A percentile compares a stretch with the other conserved stretches of the same genome.
phyloP scores from a whole-genome alignment of 2,113 vertebrate species.

The Bufo gargarizans region DNA sequence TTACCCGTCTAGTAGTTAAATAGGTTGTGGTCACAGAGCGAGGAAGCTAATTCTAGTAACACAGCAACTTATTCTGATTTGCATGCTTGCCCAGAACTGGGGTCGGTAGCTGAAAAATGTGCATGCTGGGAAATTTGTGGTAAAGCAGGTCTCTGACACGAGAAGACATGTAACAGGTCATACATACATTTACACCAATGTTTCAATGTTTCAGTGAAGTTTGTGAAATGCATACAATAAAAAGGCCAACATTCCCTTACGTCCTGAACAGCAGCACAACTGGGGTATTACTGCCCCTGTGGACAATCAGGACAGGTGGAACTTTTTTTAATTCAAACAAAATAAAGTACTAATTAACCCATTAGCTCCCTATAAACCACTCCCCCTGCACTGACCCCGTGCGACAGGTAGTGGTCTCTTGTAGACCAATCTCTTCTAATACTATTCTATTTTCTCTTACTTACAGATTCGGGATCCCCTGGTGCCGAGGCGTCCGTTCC shows the following conservation, averaged over 20 bases:
- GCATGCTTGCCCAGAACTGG: not conserved
- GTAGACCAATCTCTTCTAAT: no score
- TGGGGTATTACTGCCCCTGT: no score
- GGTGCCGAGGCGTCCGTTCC: no score
- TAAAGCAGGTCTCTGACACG: not conserved
- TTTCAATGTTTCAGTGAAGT: not conserved
- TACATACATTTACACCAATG: not conserved
- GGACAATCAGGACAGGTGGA: no score
- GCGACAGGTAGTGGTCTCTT: no score
- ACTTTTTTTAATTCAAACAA: no score
- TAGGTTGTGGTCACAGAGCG: constrained; percentile 10
- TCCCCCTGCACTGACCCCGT: no score
- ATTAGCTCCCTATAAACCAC: no score
- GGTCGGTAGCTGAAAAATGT: not conserved
- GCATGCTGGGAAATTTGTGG: constrained; percentile 3
- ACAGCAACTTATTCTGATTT: not conserved
- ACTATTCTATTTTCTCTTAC: no score
- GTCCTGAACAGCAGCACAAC: no score
- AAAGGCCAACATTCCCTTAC: not conserved
- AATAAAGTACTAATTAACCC: no score
- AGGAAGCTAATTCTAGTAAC: not conserved
- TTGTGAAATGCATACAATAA: not conserved
- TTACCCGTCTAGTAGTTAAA: not conserved
- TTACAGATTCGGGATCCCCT: no score
- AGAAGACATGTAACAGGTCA: not conserved